Conservation (phyloP, 2,113 vertebrate species). For the Tachysurus fulvidraco region DNA sequence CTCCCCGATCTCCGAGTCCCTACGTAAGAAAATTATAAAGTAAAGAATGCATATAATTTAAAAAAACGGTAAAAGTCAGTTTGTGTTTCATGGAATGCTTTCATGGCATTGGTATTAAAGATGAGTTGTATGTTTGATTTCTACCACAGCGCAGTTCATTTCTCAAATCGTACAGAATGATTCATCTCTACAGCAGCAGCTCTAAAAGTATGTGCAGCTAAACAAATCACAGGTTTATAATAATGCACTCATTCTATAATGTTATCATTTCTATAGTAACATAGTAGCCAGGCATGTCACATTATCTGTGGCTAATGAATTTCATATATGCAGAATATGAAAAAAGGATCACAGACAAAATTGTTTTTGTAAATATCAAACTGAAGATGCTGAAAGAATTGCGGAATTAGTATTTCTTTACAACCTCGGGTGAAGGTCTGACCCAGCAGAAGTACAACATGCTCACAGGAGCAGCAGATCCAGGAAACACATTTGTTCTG, state of each 20-base stretch:
- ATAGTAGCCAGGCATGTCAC: neutral
- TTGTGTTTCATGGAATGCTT: neutral
- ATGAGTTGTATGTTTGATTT: neutral
- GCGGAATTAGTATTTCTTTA: neutral
- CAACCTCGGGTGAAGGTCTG: neutral
- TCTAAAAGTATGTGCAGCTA: neutral
- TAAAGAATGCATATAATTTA: neutral
- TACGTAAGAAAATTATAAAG: conserved; percentile 57
- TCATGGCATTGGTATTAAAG: neutral
- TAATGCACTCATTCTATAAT: neutral
- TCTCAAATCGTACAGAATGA: neutral
- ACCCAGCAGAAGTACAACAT: neutral
- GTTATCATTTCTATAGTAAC: neutral
- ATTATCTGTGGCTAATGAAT: neutral
- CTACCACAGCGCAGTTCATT: neutral
- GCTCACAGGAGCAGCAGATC: neutral
- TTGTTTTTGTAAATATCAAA: neutral
- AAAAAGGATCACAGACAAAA: neutral
- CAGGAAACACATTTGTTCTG: neutral
- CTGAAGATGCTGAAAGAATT: neutral
- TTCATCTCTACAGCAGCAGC: neutral
- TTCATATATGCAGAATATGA: neutral
- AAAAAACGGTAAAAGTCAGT: neutral
- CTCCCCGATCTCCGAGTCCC: conserved; percentile 90
- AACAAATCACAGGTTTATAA: neutral